phyloP scores from a whole-genome alignment of 2,797 vertebrate species.

The Crax fasciolata region DNA sequence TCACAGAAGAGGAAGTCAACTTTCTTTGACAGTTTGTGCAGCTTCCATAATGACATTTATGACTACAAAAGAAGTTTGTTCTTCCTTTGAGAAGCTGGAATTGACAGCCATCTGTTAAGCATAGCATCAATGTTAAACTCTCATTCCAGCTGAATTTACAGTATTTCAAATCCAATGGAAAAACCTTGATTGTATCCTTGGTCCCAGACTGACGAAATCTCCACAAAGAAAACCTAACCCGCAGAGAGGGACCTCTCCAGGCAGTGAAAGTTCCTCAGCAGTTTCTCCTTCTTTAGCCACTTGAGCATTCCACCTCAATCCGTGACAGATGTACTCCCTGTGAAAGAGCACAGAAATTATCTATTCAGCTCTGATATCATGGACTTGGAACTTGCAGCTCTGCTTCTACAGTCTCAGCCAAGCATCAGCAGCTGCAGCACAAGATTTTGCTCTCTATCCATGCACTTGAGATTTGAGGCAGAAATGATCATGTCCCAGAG shows the following conservation, averaged over 20 bases:
- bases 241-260: not conserved
- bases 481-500: not conserved
- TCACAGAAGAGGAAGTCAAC: not conserved
- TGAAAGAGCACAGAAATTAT: not conserved
- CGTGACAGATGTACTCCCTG: no score
- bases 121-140: not conserved
- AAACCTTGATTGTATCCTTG: not conserved
- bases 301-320: not conserved
- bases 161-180: not conserved
- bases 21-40: not conserved
- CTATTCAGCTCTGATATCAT: not conserved
- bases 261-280: not conserved
- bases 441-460: not conserved
- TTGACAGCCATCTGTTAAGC: not conserved
- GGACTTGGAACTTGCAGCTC: not conserved
- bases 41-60: not conserved
- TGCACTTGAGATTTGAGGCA: not conserved
- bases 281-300: not conserved
- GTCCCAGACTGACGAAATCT: not conserved
- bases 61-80: not conserved
- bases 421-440: not conserved
- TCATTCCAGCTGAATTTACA: not conserved
- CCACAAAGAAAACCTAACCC: not conserved
- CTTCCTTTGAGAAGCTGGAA: not conserved
- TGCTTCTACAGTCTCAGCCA: not conserved